A percentile compares a stretch with the other conserved stretches of the same genome.
phyloP scores from a whole-genome alignment of 2,113 vertebrate species.

The Leptobrachium leishanense region DNA sequence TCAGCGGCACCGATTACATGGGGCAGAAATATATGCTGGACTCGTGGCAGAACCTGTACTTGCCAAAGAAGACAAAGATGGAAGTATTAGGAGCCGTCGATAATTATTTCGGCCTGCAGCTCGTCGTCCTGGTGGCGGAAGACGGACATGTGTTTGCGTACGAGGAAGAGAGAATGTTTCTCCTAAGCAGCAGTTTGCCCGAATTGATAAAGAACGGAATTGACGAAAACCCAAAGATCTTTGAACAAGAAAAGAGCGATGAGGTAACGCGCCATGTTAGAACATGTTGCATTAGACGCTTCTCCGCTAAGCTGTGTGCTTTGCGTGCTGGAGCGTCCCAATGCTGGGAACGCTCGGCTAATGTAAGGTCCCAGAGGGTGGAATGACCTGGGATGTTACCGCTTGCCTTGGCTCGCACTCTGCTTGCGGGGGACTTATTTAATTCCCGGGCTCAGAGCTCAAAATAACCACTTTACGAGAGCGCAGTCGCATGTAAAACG shows the following conservation, averaged over 20 bases:
- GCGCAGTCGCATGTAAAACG: too few species aligned
- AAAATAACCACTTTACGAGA: too few species aligned
- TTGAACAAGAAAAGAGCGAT: background rate
- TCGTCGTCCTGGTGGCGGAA: conserved; percentile 31
- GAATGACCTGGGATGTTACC: too few species aligned
- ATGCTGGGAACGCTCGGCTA: too few species aligned
- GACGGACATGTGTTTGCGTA: conserved; percentile 22
- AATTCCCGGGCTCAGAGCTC: too few species aligned
- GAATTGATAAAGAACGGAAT: background rate
- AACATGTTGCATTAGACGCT: too few species aligned
- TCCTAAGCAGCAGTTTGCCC: background rate
- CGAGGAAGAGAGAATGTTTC: conserved; percentile 39
- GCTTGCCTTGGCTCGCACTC: too few species aligned
- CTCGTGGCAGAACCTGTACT: conserved; percentile 34
- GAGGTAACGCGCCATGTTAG: background rate
- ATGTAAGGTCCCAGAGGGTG: too few species aligned
- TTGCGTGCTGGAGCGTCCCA: too few species aligned
- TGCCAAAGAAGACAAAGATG: conserved; percentile 33
- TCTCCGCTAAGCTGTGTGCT: too few species aligned
- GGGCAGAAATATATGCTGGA: conserved; percentile 10
- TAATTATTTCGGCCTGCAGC: conserved; percentile 16
- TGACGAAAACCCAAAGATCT: background rate
- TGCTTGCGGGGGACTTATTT: too few species aligned
- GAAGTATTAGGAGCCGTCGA: conserved; percentile 35
- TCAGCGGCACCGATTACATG: conserved; percentile 23